phyloP scores from a whole-genome alignment of 2,113 vertebrate genomes.

The Labeo rohita region DNA sequence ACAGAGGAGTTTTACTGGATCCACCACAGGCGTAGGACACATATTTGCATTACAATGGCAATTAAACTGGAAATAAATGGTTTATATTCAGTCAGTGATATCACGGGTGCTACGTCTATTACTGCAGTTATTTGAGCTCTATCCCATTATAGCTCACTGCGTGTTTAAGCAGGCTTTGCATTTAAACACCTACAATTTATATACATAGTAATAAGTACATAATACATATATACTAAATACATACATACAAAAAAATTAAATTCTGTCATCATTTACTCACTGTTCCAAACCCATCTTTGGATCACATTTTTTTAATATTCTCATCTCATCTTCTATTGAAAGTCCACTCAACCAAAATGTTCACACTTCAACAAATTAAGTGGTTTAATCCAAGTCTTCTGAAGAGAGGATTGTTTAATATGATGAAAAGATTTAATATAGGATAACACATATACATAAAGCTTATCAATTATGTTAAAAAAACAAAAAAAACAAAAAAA shows the following conservation, averaged over 20 bases:
- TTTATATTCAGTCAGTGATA: slow-evolving; percentile 12
- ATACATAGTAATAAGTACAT: background rate
- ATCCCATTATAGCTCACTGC: background rate
- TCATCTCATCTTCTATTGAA: background rate
- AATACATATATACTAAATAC: too few species aligned
- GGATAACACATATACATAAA: background rate
- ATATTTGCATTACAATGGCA: slow-evolving; percentile 35
- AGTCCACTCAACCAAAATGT: background rate
- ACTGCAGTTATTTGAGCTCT: background rate
- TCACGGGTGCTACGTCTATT: background rate
- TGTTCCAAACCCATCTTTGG: background rate
- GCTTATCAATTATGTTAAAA: background rate
- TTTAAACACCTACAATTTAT: background rate
- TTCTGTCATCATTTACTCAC: background rate
- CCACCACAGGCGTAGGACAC: background rate
- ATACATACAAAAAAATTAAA: background rate
- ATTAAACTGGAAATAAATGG: slow-evolving; percentile 32
- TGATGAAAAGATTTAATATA: background rate
- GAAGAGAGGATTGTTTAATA: background rate
- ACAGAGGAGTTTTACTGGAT: slow-evolving; percentile 21
- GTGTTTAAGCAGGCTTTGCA: background rate
- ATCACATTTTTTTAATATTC: too few species aligned
- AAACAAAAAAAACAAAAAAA: too few species aligned
- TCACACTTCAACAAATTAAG: background rate
- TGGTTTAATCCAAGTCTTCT: background rate